Evolutionary conservation across 1,140 invertebrate species (phyloP).

Genomic region (Cardiocondyla obscurior): DNA sequence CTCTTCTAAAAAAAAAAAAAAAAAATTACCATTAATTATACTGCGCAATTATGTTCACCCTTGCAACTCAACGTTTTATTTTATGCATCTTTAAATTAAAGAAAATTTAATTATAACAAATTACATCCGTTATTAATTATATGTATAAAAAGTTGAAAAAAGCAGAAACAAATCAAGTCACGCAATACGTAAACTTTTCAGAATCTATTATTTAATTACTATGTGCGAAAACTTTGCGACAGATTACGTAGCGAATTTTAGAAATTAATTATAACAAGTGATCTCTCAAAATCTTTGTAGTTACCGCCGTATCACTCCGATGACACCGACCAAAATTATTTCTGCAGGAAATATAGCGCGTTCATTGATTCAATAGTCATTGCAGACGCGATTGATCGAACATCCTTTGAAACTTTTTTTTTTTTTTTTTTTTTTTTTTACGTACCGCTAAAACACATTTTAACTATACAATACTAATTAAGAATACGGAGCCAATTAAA

Average conservation of each 20-base stretch:
- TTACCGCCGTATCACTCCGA: slow-evolving; percentile 12
- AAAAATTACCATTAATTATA: neutral
- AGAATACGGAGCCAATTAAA: slow-evolving; percentile 3
- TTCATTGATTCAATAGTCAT: slow-evolving; percentile 7
- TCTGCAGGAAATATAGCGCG: slow-evolving; percentile 8
- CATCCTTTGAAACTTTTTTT: slow-evolving; percentile 29
- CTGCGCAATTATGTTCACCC: neutral
- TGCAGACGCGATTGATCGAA: slow-evolving; percentile 40
- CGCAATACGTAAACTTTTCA: neutral
- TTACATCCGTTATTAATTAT: neutral
- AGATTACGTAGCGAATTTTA: neutral
- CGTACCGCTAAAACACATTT: slow-evolving; percentile 3
- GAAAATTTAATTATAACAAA: neutral
- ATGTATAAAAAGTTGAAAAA: too few relatives aligned
- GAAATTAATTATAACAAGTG: slow-evolving; percentile 16
- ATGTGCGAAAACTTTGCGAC: neutral
- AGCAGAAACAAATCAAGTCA: too few relatives aligned
- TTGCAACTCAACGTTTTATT: neutral
- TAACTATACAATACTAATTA: slow-evolving; percentile 4
- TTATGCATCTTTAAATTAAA: neutral
- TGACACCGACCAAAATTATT: slow-evolving; percentile 24
- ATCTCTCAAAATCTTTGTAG: slow-evolving; percentile 1
- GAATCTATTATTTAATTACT: neutral
- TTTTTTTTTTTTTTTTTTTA: slow-evolving; percentile 29
- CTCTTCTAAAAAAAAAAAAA: neutral